A percentile compares a stretch with the other conserved stretches of the same genome.
These are phyloP conservation scores for Drosophila malerkotliana DNA, from an alignment of 1,140 invertebrate species.

Conservation along the genomic window DNA sequence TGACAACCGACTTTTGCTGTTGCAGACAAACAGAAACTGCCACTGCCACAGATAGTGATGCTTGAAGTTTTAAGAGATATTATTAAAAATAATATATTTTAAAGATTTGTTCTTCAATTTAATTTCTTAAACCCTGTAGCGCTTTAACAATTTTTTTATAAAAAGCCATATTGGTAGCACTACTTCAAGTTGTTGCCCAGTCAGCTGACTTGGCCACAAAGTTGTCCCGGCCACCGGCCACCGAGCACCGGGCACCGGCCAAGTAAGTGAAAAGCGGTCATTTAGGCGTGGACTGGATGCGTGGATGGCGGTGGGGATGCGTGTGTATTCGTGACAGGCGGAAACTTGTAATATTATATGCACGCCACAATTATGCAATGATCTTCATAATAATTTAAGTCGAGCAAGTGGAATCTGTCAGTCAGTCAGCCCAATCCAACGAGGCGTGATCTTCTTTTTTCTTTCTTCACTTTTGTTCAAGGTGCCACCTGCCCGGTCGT, in stretches of 20 bases:
- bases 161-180: conserved; percentile 1
- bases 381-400: conserved; percentile 50
- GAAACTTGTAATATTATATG: conserved; percentile 79
- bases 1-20: conserved; percentile 49
- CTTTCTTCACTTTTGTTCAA: conserved; percentile 19
- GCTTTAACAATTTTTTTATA: neutral
- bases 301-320: conserved; percentile 17
- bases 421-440: conserved; percentile 33
- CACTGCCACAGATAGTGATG: conserved; percentile 1
- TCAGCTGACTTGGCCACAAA: conserved; percentile 72
- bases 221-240: conserved; percentile 54
- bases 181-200: conserved; percentile 27
- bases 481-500: conserved; percentile 52
- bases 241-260: conserved; percentile 3
- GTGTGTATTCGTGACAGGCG: conserved; percentile 75
- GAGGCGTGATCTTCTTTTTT: conserved; percentile 40
- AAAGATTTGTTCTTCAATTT: no score
- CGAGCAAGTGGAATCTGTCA: conserved; percentile 45
- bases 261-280: conserved; percentile 69
- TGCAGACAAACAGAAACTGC: conserved; percentile 44
- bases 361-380: conserved; percentile 77
- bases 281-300: conserved; percentile 57
- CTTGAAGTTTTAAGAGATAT: neutral
- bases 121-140: neutral
- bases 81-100: neutral